These are phyloP conservation scores for Halisarca cf. caerulea DNA, from an alignment of 37 sponge, comb jelly and placozoan species.

Conservation along the genomic window DNA sequence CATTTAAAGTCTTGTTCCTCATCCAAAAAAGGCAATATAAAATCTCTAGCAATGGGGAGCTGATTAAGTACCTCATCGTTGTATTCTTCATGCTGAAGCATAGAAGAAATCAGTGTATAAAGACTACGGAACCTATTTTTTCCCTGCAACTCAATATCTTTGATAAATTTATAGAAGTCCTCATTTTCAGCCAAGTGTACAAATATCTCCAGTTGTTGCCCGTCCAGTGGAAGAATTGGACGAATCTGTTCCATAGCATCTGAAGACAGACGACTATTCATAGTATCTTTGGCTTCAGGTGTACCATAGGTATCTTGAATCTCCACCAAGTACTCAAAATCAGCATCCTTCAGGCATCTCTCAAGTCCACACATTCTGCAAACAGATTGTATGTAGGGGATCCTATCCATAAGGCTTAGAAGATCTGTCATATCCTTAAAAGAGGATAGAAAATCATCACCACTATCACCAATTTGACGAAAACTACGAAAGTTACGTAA, in stretches of 20 bases:
- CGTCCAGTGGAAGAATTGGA: neutral
- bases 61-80: constrained; percentile 73
- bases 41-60: constrained; percentile 45
- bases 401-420: constrained; percentile 26
- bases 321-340: constrained; percentile 24
- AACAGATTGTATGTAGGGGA: constrained; percentile 25
- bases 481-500: neutral
- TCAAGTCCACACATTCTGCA: constrained; percentile 36
- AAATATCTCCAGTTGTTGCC: constrained; percentile 42
- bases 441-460: neutral
- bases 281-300: constrained; percentile 21
- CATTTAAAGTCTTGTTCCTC: neutral
- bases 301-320: neutral
- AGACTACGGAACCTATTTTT: constrained; percentile 16
- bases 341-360: constrained; percentile 25
- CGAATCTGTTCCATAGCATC: constrained; percentile 11
- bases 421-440: constrained; percentile 42
- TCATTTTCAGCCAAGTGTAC: constrained; percentile 39
- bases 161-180: constrained; percentile 51
- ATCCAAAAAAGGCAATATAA: constrained; percentile 58
- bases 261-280: constrained; percentile 35
- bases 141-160: constrained; percentile 2
- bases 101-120: constrained; percentile 65
- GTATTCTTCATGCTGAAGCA: constrained; percentile 82
- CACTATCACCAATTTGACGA: neutral